A percentile compares a stretch with the other conserved stretches of the same genome.
phyloP scores from a whole-genome alignment of 2,113 vertebrate genomes.

The Strix aluco region DNA sequence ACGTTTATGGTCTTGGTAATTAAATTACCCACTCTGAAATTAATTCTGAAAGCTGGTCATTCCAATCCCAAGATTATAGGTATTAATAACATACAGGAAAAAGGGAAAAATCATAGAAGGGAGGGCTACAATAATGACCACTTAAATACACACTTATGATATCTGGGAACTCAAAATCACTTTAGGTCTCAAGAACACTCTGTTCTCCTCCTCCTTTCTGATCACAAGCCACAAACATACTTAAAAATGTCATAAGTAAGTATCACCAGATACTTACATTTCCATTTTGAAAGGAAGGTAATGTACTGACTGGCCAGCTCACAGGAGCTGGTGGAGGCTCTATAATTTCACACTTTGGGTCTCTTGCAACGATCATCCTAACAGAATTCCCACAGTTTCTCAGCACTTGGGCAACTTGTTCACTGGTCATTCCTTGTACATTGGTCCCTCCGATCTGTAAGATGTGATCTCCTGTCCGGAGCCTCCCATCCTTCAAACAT shows the following conservation, averaged over 20 bases:
- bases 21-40: conserved; percentile 28
- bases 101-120: neutral
- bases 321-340: conserved; percentile 74
- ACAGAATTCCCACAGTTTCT: conserved; percentile 90
- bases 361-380: conserved; percentile 88
- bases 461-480: conserved; percentile 92
- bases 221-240: neutral
- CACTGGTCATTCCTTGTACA: conserved; percentile 88
- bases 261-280: conserved; percentile 68
- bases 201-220: neutral
- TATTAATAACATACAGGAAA: conserved; percentile 16
- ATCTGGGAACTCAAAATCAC: neutral
- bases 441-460: conserved; percentile 89
- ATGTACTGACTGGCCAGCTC: conserved; percentile 75
- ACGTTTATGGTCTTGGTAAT: conserved; percentile 38
- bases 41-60: conserved; percentile 33
- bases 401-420: conserved; percentile 92
- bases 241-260: neutral
- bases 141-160: neutral
- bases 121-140: neutral
- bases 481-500: conserved; percentile 85
- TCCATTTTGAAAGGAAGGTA: conserved; percentile 46
- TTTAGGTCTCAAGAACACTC: neutral
- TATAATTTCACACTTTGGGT: conserved; percentile 69
- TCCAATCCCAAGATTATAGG: neutral